Evolutionary conservation across 2,113 vertebrate species (phyloP).

Genomic region (Ibidorhyncha struthersii): DNA sequence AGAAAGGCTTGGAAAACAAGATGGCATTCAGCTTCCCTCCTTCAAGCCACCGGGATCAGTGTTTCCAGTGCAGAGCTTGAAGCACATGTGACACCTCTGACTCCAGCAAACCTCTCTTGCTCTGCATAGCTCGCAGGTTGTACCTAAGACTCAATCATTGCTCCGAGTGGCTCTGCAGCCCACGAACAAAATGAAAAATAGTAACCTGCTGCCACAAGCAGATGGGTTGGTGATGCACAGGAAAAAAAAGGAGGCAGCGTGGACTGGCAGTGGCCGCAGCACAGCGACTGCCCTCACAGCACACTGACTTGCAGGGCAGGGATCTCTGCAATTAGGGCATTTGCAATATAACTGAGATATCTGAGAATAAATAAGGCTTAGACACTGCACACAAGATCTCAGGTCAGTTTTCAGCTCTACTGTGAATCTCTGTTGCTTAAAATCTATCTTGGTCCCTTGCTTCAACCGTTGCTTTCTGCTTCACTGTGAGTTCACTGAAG

Average conservation of each 20-base stretch:
- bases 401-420: not conserved
- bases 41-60: fast-evolving
- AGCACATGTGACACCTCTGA: fast-evolving
- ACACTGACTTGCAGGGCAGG: fast-evolving
- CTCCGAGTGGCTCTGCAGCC: not conserved
- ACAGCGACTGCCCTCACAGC: not conserved
- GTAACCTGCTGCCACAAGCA: not conserved
- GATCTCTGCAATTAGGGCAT: not conserved
- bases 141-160: not conserved
- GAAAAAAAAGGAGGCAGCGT: not conserved
- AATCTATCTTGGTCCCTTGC: not conserved
- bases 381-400: fast-evolving
- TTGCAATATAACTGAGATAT: not conserved
- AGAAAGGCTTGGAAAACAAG: not conserved
- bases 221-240: not conserved
- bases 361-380: not conserved
- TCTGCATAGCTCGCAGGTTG: not conserved
- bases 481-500: not conserved
- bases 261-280: too few relatives aligned
- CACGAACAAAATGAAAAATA: fast-evolving
- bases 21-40: not conserved
- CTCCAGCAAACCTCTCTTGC: not conserved
- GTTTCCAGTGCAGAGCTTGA: not conserved
- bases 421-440: not conserved
- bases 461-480: not conserved